Base-by-base conservation (phyloP, 2,113 vertebrate species). In the Rhodinocichla rosea region DNA sequence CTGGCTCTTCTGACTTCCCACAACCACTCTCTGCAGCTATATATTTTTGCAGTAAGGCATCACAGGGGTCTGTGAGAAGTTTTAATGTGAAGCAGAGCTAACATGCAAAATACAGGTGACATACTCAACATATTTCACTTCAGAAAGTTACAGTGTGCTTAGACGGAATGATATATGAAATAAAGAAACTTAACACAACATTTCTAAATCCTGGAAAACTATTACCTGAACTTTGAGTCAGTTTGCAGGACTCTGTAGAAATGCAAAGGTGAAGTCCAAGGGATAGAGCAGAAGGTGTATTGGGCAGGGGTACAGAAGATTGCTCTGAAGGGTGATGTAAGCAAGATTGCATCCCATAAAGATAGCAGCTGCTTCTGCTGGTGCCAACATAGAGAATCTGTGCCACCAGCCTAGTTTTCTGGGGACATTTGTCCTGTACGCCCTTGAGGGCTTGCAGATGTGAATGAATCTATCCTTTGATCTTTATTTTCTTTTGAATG, bases 21-120 rank as follows among this genome's bases (percentile, higher is more conserved):
- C 62, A 65, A 57, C 4, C 10, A 13, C 28, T 73, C 7, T 76
- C 50, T 85, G 47, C 19, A 90, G 40, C 9, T 56, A 52, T 9
- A 13, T n/a, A 53, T 60, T 80, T 85, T 80, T 73, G 3, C n/a
- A 69, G 19, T 53, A 49, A 57, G 10, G 7, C 62, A 17, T 75
- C n/a, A 55, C n/a, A 52, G 44, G 6, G 10, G 5, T 79, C 12
- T 76, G 5, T 64, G 50, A 65, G 42, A 52, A 67, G 15, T 44
- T 94, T 55, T 53, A 42, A 22, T 44, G 35, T 67, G 56, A 64
- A 73, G 15, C 15, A 87, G 16, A 80, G 56, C 37, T 73, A 60
- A 35, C 15, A 10, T 55, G 4, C 16, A 67, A 83, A 86, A 79
- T 76, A 59, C 2, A 22, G 0, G 0, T 60, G 18, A 73, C 7